phyloP scores from a whole-genome alignment of 2,113 vertebrate species.

The Sus scrofa region T2T-Sscrofa CM000820.6:50081001-50081500 shows the following conservation, averaged over 20 bases:
- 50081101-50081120: background rate
- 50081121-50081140: background rate
- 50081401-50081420: background rate
- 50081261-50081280: background rate
- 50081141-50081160: background rate
- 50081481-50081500: background rate
- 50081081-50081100: background rate
- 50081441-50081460: background rate
- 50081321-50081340: background rate
- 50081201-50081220: background rate
- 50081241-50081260: background rate
- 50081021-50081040: background rate
- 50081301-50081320: background rate
- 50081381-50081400: background rate
- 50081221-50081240: background rate
- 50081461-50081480: background rate
- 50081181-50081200: background rate
- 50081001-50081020: background rate
- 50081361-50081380: slow-evolving; percentile 9
- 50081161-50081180: background rate
- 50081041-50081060: background rate
- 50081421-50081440: background rate
- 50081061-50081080: background rate
- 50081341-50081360: background rate
- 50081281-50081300: background rate